A percentile compares a stretch with the other conserved stretches of the same genome.
phyloP scores from a whole-genome alignment of 2,113 vertebrate genomes.

The Megaceryle maxima region DNA sequence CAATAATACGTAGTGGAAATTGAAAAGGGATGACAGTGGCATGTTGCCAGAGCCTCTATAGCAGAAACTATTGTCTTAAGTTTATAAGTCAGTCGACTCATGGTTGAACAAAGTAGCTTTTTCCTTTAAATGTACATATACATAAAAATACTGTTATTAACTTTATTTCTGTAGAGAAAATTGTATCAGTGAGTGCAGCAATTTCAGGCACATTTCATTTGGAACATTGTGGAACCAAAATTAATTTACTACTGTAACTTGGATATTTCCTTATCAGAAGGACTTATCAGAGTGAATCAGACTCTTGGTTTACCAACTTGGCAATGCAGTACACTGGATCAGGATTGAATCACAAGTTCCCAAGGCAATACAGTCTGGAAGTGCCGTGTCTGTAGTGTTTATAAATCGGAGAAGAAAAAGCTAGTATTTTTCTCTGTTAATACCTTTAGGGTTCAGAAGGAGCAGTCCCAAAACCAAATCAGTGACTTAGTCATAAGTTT shows the following conservation, averaged over 20 bases:
- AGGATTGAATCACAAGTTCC: not conserved
- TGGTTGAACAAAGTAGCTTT: constrained; percentile 3
- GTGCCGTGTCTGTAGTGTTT: not conserved
- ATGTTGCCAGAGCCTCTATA: not conserved
- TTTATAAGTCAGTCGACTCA: not conserved
- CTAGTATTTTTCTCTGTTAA: not conserved
- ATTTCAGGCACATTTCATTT: not conserved
- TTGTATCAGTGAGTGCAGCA: not conserved
- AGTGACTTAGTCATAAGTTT: not conserved
- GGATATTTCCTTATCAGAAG: not conserved
- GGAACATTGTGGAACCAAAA: not conserved
- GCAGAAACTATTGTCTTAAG: not conserved
- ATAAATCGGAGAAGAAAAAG: not conserved
- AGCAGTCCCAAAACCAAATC: not conserved
- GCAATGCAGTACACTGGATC: not conserved
- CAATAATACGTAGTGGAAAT: not conserved
- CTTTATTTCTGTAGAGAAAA: not conserved
- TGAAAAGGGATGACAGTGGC: not conserved
- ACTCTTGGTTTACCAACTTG: not conserved
- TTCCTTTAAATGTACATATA: not conserved
- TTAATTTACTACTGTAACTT: not conserved
- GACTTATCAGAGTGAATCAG: not conserved
- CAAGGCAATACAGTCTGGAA: not conserved
- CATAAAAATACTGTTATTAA: not conserved
- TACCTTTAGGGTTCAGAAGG: not conserved